Conservation (phyloP, 2,797 vertebrate genomes). For the Echeneis naucrates region DNA sequence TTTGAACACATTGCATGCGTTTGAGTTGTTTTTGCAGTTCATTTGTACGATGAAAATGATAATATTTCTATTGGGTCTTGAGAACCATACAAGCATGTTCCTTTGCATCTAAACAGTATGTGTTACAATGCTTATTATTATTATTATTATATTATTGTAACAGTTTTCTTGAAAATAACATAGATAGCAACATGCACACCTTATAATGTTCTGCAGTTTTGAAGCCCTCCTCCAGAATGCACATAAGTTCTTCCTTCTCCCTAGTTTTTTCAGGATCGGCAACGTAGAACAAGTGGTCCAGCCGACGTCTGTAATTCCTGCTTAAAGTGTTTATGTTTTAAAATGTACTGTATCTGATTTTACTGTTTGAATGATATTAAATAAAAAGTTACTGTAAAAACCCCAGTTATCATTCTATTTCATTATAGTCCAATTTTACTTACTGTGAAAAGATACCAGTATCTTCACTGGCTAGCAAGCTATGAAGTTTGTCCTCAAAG, state of each 20-base stretch:
- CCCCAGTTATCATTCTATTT: not conserved
- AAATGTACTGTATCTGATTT: not conserved
- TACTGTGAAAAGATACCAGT: slow-evolving; percentile 68
- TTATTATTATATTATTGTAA: too few relatives aligned
- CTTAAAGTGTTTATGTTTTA: slow-evolving; percentile 20
- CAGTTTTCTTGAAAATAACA: not conserved
- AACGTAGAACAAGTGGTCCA: slow-evolving; percentile 89
- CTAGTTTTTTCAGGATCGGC: slow-evolving; percentile 77
- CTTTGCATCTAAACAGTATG: too few relatives aligned
- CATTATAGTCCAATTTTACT: slow-evolving; percentile 49
- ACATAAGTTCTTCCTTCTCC: slow-evolving; percentile 83
- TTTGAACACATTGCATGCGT: too few relatives aligned
- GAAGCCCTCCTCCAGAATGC: slow-evolving; percentile 88
- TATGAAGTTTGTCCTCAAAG: slow-evolving; percentile 88
- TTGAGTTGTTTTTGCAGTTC: too few relatives aligned
- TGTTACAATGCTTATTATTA: too few relatives aligned
- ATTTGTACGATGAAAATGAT: too few relatives aligned
- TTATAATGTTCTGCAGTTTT: slow-evolving; percentile 73
- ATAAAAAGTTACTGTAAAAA: not conserved
- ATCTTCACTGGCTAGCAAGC: slow-evolving; percentile 78
- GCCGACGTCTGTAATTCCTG: slow-evolving; percentile 83
- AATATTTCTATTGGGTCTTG: too few relatives aligned
- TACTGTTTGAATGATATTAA: not conserved
- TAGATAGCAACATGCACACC: slow-evolving; percentile 63
- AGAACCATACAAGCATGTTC: too few relatives aligned